phyloP scores from a whole-genome alignment of 1,140 invertebrate species.

The Reticulitermes speratus region DNA sequence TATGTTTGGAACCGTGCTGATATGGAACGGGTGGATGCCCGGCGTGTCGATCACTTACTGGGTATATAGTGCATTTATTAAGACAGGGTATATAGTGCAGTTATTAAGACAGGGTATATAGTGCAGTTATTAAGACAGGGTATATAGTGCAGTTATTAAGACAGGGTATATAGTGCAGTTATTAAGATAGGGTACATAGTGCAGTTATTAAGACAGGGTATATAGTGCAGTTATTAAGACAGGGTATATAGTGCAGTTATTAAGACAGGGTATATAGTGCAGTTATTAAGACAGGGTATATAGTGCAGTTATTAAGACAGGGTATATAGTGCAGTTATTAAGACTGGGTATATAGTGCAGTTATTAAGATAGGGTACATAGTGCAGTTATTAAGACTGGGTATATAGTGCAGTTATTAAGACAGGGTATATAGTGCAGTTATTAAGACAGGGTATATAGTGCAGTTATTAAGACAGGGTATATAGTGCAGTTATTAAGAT shows the following conservation, averaged over 20 bases:
- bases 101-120: conserved; percentile 53
- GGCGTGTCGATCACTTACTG: conserved; percentile 67
- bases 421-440: conserved; percentile 55
- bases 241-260: conserved; percentile 55
- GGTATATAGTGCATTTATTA: conserved; percentile 54
- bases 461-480: conserved; percentile 49
- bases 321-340: conserved; percentile 54
- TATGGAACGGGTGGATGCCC: conserved; percentile 58
- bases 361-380: not conserved
- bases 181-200: conserved; percentile 54
- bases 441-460: conserved; percentile 54
- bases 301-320: conserved; percentile 42
- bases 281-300: conserved; percentile 50
- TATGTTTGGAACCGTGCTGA: conserved; percentile 67
- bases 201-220: conserved; percentile 49
- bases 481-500: conserved; percentile 44
- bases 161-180: conserved; percentile 55
- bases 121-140: conserved; percentile 47
- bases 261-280: conserved; percentile 55
- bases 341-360: conserved; percentile 58
- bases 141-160: conserved; percentile 47
- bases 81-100: conserved; percentile 55
- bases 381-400: too few species aligned
- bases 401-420: conserved; percentile 47
- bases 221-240: conserved; percentile 44